phyloP scores from a whole-genome alignment of 2,113 vertebrate genomes.

The Leptocoma aspasia region DNA sequence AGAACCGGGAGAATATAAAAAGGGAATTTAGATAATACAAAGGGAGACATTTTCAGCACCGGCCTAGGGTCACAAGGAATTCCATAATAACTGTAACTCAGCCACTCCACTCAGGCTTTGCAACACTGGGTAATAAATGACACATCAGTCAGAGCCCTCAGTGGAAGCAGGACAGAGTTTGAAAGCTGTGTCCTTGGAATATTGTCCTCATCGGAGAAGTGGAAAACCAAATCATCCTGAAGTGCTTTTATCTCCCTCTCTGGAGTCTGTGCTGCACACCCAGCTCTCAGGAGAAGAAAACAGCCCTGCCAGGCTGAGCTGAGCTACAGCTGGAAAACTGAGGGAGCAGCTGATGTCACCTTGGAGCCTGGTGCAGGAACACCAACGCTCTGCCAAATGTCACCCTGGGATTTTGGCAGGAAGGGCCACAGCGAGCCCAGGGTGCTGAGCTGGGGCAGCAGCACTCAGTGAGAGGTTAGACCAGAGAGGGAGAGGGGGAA shows the following conservation, averaged over 20 bases:
- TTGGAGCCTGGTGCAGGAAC: background rate
- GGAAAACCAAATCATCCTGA: background rate
- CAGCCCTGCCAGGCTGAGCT: background rate
- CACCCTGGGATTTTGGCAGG: too few relatives aligned
- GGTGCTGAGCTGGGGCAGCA: background rate
- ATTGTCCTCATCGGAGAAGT: background rate
- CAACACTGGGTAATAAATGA: background rate
- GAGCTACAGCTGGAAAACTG: background rate
- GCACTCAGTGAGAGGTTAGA: accelerated
- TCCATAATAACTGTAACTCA: background rate
- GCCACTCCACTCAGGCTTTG: background rate
- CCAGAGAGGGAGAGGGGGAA: background rate
- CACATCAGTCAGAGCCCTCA: background rate
- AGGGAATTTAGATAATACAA: background rate
- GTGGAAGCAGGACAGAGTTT: background rate
- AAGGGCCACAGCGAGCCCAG: background rate
- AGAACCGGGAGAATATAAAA: background rate
- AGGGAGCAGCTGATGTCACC: background rate
- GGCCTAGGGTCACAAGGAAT: background rate
- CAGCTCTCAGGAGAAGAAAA: background rate
- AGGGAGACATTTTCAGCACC: background rate
- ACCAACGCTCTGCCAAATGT: too few relatives aligned
- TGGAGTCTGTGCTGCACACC: background rate
- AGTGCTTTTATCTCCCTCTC: background rate
- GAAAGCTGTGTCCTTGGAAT: conserved; percentile 17